Percentiles rank a stretch among this genome's conserved stretches.
Evolutionary conservation across 2,797 vertebrate genomes (phyloP).

Genomic region (Xerus rutilus): DNA sequence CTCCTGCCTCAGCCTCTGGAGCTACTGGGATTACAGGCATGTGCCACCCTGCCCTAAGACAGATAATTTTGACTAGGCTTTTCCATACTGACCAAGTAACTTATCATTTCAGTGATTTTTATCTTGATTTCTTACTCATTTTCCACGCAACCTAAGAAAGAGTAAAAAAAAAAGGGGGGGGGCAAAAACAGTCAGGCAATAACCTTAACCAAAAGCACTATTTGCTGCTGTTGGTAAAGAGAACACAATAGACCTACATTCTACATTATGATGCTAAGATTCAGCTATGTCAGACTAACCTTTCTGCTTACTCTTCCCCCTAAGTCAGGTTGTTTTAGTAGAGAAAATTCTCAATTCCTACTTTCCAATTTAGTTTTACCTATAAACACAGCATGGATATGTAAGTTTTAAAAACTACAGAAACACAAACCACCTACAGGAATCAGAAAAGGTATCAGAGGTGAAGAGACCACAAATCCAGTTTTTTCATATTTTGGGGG

Average conservation of each 20-base stretch:
- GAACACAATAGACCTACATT: background rate
- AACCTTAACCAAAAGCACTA: too few species aligned
- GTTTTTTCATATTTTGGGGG: background rate
- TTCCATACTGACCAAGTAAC: background rate
- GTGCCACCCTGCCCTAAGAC: background rate
- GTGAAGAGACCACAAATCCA: background rate
- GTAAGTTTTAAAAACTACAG: constrained; percentile 6
- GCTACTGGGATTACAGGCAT: too few species aligned
- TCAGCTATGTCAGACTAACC: background rate
- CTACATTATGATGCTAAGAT: constrained; percentile 32
- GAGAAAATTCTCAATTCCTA: background rate
- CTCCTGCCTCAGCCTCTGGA: too few species aligned
- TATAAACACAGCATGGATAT: background rate
- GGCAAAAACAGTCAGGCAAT: background rate
- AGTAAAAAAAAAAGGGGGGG: background rate
- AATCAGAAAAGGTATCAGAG: background rate
- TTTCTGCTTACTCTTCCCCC: background rate
- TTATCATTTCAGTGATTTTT: constrained; percentile 41
- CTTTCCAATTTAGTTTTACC: background rate
- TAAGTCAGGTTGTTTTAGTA: background rate
- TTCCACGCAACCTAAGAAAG: background rate
- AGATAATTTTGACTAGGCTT: background rate
- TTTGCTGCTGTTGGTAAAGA: background rate
- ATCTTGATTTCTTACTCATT: constrained; percentile 33
- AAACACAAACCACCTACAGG: constrained; percentile 12